Percentiles rank a stretch among this genome's conserved stretches.
Conservation (phyloP, 2,113 vertebrate genomes). For the Apteryx owenii region DNA sequence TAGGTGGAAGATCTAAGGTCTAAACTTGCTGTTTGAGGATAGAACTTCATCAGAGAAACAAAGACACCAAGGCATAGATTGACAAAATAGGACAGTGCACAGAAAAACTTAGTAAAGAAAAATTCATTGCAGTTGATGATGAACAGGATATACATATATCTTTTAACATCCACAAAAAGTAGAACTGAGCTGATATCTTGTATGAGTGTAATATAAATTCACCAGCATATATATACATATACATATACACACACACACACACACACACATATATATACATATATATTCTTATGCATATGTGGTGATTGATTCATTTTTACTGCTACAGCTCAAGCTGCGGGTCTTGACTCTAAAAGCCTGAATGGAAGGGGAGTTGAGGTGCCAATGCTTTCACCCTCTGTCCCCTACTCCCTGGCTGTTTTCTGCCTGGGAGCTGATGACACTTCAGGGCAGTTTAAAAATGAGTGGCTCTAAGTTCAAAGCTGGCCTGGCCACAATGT, state of each 20-base stretch:
- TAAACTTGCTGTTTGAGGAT: conserved; percentile 85
- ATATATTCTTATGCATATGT: not conserved
- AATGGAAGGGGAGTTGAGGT: not conserved
- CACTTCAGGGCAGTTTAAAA: not conserved
- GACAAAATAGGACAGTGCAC: conserved; percentile 78
- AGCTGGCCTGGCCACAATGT: not conserved
- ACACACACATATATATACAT: not conserved
- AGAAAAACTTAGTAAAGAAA: conserved; percentile 77
- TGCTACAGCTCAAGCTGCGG: not conserved
- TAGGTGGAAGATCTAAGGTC: conserved; percentile 90
- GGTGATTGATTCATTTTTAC: not conserved
- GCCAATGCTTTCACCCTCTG: not conserved
- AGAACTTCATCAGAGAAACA: conserved; percentile 87
- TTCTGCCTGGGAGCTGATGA: not conserved
- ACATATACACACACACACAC: not conserved
- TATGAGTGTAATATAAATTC: not conserved
- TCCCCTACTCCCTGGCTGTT: not conserved
- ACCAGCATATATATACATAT: not conserved
- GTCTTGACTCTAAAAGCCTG: no score
- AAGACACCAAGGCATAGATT: conserved; percentile 78
- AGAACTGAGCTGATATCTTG: not conserved
- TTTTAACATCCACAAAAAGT: not conserved
- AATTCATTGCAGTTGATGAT: conserved; percentile 69
- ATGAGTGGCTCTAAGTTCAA: not conserved
- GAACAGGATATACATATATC: conserved; percentile 61